These are phyloP conservation scores for Papilio demoleus DNA, from an alignment of 2,888 invertebrate genomes.

Conservation along the genomic window DNA sequence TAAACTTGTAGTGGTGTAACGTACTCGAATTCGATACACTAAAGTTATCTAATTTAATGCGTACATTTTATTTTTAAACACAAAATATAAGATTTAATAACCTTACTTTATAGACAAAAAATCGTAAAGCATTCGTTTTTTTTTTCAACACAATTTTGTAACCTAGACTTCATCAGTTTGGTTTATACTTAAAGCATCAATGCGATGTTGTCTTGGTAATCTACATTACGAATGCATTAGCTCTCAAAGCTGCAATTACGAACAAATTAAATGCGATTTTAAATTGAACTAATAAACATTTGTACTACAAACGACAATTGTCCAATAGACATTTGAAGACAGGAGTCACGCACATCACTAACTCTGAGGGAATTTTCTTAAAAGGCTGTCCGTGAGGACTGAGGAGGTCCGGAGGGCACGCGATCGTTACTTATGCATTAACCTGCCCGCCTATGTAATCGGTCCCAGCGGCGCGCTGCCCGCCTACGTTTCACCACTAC, in stretches of 20 bases:
- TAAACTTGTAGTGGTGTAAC: constrained; percentile 18
- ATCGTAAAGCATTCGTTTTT: too few species aligned
- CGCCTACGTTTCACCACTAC: constrained; percentile 62
- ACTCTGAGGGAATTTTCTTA: constrained; percentile 62
- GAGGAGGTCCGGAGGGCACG: constrained; percentile 58
- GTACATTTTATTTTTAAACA: background rate
- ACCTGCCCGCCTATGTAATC: constrained; percentile 78
- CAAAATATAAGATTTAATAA: too few species aligned
- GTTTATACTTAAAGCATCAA: too few species aligned
- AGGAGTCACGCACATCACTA: constrained; percentile 41
- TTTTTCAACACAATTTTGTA: too few species aligned
- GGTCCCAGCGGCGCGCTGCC: constrained; percentile 67
- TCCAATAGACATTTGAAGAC: constrained; percentile 45
- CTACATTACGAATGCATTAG: background rate
- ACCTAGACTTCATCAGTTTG: too few species aligned
- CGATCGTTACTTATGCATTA: constrained; percentile 86
- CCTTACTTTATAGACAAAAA: too few species aligned
- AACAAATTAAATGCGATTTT: background rate
- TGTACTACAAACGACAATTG: constrained; percentile 40
- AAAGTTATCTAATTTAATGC: too few species aligned
- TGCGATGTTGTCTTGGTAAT: background rate
- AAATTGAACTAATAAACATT: constrained; percentile 1
- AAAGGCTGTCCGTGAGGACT: constrained; percentile 63
- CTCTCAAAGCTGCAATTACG: background rate
- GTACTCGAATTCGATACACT: background rate